Percentiles rank a stretch among this genome's conserved stretches.
Evolutionary conservation across 2,113 vertebrate genomes (phyloP).

Genomic region (Chaetops frenatus): DNA sequence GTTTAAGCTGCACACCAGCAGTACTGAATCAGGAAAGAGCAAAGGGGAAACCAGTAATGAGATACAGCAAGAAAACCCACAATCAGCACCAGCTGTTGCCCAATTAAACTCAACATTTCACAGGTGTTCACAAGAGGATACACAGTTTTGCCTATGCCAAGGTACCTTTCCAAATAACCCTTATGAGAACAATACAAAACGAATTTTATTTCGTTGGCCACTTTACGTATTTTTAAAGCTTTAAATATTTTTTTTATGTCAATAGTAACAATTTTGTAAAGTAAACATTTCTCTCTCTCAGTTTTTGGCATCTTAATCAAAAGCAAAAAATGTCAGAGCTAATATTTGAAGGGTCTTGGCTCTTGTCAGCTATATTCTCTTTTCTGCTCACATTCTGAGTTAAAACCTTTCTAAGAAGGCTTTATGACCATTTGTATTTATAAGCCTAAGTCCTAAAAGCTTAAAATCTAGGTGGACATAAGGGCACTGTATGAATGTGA

Average conservation of each 20-base stretch:
- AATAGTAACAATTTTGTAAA: background rate
- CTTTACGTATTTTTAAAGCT: background rate
- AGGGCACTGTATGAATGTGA: background rate
- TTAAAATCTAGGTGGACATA: background rate
- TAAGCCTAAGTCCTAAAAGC: background rate
- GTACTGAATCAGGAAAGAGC: conserved; percentile 25
- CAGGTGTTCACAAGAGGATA: conserved; percentile 63
- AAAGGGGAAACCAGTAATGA: conserved; percentile 56
- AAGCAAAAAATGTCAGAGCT: background rate
- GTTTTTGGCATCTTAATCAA: background rate
- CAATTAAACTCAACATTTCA: conserved; percentile 70
- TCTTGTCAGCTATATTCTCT: background rate
- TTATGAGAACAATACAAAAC: conserved; percentile 22
- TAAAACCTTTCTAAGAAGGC: background rate
- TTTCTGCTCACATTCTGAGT: background rate
- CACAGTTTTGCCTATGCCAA: conserved; percentile 19
- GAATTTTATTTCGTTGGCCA: background rate
- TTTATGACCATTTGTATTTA: background rate
- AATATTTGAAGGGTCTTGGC: background rate
- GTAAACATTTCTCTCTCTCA: background rate
- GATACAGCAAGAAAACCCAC: conserved; percentile 60
- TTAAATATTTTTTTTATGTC: background rate
- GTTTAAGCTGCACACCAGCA: conserved; percentile 2
- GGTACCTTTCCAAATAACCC: conserved; percentile 35
- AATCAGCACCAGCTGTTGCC: conserved; percentile 69